Evolutionary conservation across 2,797 vertebrate species (phyloP), one percentile per base, ranked within the genome.

Genomic region (Trachurus trachurus): DNA sequence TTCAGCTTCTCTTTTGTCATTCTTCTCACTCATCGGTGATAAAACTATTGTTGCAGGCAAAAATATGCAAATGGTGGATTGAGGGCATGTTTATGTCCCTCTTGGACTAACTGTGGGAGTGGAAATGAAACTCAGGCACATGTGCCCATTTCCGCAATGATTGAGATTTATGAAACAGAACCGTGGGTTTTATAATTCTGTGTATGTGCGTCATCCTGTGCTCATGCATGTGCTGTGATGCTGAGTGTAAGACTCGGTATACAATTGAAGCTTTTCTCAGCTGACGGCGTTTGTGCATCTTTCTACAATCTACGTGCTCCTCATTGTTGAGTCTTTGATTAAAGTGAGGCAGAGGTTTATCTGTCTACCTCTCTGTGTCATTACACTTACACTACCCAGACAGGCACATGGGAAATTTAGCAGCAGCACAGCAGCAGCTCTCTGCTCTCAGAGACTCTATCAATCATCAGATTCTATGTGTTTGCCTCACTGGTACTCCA

Each of bases 401-500:
- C 37, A 50, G 66, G 29, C 92, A 80, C 92, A 80, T 77, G 86
- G 88, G 90, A 88, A 89, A 90, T 91, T 77, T 88, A 83, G 75
- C 79, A 80, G 61, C 81, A 62, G 74, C 81, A 62, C 45, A 81
- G 66, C 78, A 40, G 58, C 69, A 66, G 75, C 87, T 71, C 74
- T 76, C 68, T 73, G 73, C 76, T 90, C 80, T 84, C 69, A 47
- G 79, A 86, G 76, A 89, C 85, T 88, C 88, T 76, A 92, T 93
- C 90, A 92, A 91, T 94, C 89, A 93, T 88, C 87, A 69, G 64
- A 83, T 77, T 84, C 79, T 78, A 53, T 86, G 84, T 91, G 83
- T 88, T 86, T 84, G 82, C 84, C 74, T 91, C 79, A 39, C 82
- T 82, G 67, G 69, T 80, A 79, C 85, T 88, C 80, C 42, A 62